phyloP scores from a whole-genome alignment of 2,113 vertebrate genomes.

The Eclectus roratus region DNA sequence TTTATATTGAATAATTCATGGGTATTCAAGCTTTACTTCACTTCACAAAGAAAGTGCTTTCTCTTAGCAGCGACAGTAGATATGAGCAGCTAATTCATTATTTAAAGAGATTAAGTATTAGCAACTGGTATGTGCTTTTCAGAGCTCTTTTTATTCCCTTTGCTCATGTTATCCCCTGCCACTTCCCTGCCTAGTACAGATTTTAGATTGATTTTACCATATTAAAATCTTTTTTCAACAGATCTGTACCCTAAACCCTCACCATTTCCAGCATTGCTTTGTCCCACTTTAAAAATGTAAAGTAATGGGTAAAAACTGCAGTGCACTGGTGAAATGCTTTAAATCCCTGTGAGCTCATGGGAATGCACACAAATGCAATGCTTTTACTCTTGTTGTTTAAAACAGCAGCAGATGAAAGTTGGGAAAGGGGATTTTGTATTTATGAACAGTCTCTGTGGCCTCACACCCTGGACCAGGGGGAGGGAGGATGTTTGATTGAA shows the following conservation, averaged over 20 bases:
- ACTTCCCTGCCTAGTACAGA: slow-evolving; percentile 71
- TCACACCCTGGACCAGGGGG: background rate
- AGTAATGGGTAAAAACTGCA: background rate
- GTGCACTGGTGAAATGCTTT: slow-evolving; percentile 4
- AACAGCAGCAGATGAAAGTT: slow-evolving; percentile 23
- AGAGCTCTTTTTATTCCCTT: slow-evolving; percentile 85
- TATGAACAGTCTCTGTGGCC: background rate
- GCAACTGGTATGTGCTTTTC: slow-evolving; percentile 79
- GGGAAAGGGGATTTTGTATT: slow-evolving; percentile 5
- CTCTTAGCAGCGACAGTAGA: slow-evolving; percentile 94
- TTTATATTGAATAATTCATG: slow-evolving; percentile 99
- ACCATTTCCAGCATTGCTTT: slow-evolving; percentile 55
- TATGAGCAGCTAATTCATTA: slow-evolving; percentile 99
- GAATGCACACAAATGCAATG: slow-evolving; percentile 12
- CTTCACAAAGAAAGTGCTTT: slow-evolving; percentile 98
- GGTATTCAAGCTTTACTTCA: slow-evolving; percentile 96
- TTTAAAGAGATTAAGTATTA: slow-evolving; percentile 97
- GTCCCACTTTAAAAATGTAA: slow-evolving; percentile 62
- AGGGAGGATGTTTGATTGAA: slow-evolving; percentile 7
- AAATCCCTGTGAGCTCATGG: slow-evolving; percentile 2
- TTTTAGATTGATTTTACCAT: slow-evolving; percentile 79
- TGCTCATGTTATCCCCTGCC: slow-evolving; percentile 80
- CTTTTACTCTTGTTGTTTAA: slow-evolving; percentile 37
- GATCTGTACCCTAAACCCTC: slow-evolving; percentile 46
- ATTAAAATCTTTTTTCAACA: slow-evolving; percentile 64